Evolutionary conservation across 2,797 vertebrate genomes (phyloP).

Genomic region (Enteromius argenteus): DNA sequence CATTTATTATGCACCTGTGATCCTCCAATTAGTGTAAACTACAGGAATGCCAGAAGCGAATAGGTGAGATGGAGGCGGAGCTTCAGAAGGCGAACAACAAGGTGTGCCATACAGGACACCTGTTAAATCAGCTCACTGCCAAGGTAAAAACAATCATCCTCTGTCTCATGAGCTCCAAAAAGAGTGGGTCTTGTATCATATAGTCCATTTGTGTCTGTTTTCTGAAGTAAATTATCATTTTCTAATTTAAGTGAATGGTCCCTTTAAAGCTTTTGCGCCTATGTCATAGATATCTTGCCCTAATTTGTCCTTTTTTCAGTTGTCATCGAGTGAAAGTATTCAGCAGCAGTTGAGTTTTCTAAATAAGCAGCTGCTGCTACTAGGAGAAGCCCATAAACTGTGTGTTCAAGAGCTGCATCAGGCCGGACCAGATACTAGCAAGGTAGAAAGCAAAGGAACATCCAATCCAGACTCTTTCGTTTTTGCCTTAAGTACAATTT

Average conservation of each 20-base stretch:
- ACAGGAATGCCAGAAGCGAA: conserved; percentile 91
- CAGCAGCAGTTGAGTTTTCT: conserved; percentile 99
- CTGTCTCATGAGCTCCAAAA: background rate
- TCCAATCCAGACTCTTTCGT: background rate
- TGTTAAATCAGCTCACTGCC: conserved; percentile 92
- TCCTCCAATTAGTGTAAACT: conserved; percentile 84
- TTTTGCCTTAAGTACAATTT: background rate
- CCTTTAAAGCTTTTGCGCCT: background rate
- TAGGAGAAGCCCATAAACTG: conserved; percentile 95
- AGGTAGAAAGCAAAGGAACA: conserved; percentile 78
- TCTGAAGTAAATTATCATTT: background rate
- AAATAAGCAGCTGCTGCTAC: conserved; percentile 95
- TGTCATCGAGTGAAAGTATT: conserved; percentile 93
- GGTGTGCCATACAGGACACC: conserved; percentile 92
- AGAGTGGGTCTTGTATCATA: background rate
- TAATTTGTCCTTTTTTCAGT: conserved; percentile 70
- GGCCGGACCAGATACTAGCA: conserved; percentile 84
- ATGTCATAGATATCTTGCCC: background rate
- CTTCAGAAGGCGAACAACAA: conserved; percentile 94
- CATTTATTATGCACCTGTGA: background rate
- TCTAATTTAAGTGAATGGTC: background rate
- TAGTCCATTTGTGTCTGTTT: background rate
- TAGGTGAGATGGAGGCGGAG: conserved; percentile 88
- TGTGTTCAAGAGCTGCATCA: conserved; percentile 91
- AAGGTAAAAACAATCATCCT: conserved; percentile 81